Evolutionary conservation across 1,140 invertebrate genomes (phyloP).

Genomic region (Odontomachus brunneus): DNA sequence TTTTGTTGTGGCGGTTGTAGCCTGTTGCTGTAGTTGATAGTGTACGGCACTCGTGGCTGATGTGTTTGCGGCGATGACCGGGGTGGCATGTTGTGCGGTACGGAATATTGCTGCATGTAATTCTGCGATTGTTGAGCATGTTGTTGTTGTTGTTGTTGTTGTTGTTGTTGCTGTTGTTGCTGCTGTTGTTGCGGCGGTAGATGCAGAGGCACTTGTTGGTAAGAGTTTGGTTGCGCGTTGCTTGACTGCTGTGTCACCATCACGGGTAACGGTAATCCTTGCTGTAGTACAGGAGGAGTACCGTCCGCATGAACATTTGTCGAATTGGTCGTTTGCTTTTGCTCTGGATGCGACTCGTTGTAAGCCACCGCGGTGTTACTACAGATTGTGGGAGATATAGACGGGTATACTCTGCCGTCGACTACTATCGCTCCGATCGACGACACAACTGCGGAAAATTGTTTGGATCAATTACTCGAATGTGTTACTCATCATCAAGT

Average conservation of each 20-base stretch:
- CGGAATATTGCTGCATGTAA: constrained; percentile 79
- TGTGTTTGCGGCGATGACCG: constrained; percentile 80
- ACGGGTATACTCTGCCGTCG: constrained; percentile 89
- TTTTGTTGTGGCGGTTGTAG: constrained; percentile 75
- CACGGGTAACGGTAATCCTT: constrained; percentile 65
- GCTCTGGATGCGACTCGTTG: constrained; percentile 76
- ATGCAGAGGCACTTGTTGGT: constrained; percentile 71
- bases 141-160: constrained; percentile 76
- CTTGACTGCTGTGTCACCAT: constrained; percentile 76
- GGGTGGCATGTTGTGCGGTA: constrained; percentile 77
- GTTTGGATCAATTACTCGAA: no score
- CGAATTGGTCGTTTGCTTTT: constrained; percentile 78
- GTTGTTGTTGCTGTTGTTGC: constrained; percentile 74
- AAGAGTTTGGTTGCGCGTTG: constrained; percentile 72
- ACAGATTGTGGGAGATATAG: constrained; percentile 81
- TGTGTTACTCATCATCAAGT: no score
- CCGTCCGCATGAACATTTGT: constrained; percentile 67
- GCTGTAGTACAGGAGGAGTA: constrained; percentile 67
- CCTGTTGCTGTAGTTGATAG: constrained; percentile 74
- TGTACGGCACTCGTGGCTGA: constrained; percentile 76
- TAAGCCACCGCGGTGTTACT: constrained; percentile 78
- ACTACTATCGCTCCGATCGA: constrained; percentile 91
- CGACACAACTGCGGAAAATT: constrained; percentile 86
- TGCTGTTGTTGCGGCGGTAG: constrained; percentile 74
- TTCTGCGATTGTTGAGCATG: constrained; percentile 76